Percentiles rank a stretch among this genome's conserved stretches.
Evolutionary conservation across 2,113 vertebrate genomes (phyloP).

Genomic region (Protomyctophum bolini): DNA sequence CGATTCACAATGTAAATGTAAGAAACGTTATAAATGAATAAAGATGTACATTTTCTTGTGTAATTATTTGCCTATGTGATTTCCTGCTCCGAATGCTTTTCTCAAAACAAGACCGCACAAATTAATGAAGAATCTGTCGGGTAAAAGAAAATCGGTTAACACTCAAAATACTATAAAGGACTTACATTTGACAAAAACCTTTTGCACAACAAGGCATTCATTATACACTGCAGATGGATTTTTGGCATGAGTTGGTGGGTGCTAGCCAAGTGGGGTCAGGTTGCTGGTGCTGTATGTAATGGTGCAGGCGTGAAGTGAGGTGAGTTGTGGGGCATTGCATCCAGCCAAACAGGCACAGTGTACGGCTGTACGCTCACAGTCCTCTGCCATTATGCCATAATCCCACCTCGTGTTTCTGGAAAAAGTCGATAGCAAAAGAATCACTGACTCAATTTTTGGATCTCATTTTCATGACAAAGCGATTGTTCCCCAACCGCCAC

Average conservation of each 20-base stretch:
- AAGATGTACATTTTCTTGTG: neutral
- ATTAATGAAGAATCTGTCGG: too few species aligned
- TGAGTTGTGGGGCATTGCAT: conserved; percentile 58
- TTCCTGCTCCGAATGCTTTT: too few species aligned
- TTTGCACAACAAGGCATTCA: neutral
- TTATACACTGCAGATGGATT: conserved; percentile 23
- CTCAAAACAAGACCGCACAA: too few species aligned
- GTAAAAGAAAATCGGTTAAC: too few species aligned
- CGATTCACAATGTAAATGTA: conserved; percentile 1
- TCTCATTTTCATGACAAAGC: conserved; percentile 96
- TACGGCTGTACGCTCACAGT: conserved; percentile 50
- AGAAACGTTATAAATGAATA: neutral
- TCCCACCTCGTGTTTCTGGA: conserved; percentile 91
- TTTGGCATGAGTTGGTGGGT: conserved; percentile 52
- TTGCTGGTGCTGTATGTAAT: conserved; percentile 47
- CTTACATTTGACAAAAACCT: neutral
- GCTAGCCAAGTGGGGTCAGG: conserved; percentile 41
- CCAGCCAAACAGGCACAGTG: conserved; percentile 61
- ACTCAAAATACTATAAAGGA: too few species aligned
- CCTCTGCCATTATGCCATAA: conserved; percentile 88
- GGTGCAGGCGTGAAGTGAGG: conserved; percentile 17
- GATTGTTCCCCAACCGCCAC: conserved; percentile 76
- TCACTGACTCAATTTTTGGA: conserved; percentile 98
- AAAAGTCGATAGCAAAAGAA: conserved; percentile 88
- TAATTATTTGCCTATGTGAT: neutral